Conservation (phyloP, 1,140 invertebrate genomes). For the Lucilia sericata region DNA sequence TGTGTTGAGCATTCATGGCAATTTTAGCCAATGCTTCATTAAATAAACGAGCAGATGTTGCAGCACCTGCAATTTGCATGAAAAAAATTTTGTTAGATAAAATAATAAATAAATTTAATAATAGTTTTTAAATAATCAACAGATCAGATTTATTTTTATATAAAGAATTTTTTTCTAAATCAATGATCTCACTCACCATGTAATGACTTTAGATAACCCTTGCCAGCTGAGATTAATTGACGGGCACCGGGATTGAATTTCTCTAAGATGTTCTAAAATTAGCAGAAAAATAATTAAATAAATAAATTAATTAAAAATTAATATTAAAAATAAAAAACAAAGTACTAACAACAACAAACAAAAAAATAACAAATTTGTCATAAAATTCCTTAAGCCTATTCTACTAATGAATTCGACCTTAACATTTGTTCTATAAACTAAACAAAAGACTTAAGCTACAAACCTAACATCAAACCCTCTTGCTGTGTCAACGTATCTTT, state of each 20-base stretch:
- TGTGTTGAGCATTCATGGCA: conserved; percentile 87
- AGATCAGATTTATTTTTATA: conserved; percentile 22
- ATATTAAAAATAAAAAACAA: not conserved
- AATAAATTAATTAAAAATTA: not conserved
- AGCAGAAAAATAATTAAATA: conserved; percentile 4
- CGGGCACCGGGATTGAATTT: conserved; percentile 93
- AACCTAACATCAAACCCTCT: not conserved
- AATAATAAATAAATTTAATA: conserved; percentile 18
- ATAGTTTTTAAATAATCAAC: not conserved
- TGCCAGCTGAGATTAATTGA: conserved; percentile 92
- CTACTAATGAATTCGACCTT: conserved; percentile 15
- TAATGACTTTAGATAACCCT: conserved; percentile 91
- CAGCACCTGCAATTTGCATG: conserved; percentile 75
- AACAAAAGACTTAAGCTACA: conserved; percentile 43
- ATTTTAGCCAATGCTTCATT: conserved; percentile 88
- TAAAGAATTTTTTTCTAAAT: conserved; percentile 12
- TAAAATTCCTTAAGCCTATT: not conserved
- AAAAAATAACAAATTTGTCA: too few relatives aligned
- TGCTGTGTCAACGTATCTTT: not conserved
- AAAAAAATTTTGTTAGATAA: not conserved
- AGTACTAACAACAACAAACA: too few relatives aligned
- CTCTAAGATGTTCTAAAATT: conserved; percentile 91
- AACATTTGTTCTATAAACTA: conserved; percentile 1
- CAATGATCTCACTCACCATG: conserved; percentile 85
- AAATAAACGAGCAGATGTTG: conserved; percentile 86